Evolutionary conservation across 2,797 vertebrate species (phyloP), one percentile per base, ranked within the genome.

Genomic region (Pseudochromis fuscus): DNA sequence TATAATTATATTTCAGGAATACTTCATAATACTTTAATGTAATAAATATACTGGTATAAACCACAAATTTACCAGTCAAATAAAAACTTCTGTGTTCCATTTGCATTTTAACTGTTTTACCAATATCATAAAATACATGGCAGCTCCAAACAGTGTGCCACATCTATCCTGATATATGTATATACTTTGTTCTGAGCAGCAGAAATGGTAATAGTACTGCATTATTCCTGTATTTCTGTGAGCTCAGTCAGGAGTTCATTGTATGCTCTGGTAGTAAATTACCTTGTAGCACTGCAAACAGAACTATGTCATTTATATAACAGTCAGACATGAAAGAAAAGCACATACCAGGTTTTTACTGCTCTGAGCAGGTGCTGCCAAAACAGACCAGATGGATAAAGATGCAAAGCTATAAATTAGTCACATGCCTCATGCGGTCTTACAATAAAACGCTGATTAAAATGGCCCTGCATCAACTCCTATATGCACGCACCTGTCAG

Each of bases 401-500:
- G 35, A 62, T 63, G 15, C 30, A 51, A 44, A 66, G 33, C 31
- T 30, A 60, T 51, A 63, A 64, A 71, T 42, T 38, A 68, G 48
- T 37, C 28, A 1, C 25, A 23, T 33, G 2, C 45, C 28, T 64
- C 19, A 2, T 15, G 23, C 52, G 55, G 50, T 40, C n/a, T 37
- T 31, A 11, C 55, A 59, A 66, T 56, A 57, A 69, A 71, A 40
- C 48, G 7, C 25, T 25, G 52, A 57, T 74, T 81, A 59, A 58
- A 72, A 25, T 56, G 24, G 31, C 44, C 56, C 27, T 25, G 46
- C 37, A 50, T 67, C 50, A 37, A 24, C 10, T 25, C 19, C 23
- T 31, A 21, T 37, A 35, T 23, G 44, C 72, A 60, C 46, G 62
- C 59, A 71, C 50, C 57, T 83, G 72, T 69, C 72, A 59, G 48